A percentile compares a stretch with the other conserved stretches of the same genome.
These are phyloP conservation scores for Leucophora obtusa DNA, from an alignment of 2,888 invertebrate genomes.

Conservation along the genomic window DNA sequence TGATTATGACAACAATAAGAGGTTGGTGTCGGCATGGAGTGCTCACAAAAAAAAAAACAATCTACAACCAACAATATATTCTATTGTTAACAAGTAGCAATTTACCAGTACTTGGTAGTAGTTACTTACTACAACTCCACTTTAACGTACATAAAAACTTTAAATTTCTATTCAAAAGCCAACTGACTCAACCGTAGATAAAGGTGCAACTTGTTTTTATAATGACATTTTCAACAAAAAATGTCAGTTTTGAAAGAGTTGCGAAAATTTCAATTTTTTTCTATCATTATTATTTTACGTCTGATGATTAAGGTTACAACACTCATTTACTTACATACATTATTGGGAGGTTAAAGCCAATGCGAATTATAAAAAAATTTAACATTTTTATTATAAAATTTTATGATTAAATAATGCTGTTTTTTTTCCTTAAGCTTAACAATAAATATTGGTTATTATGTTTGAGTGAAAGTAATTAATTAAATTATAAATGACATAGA, in stretches of 20 bases:
- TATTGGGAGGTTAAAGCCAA: neutral
- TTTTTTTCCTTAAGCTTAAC: neutral
- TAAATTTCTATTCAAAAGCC: neutral
- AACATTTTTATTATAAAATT: neutral
- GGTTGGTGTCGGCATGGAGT: neutral
- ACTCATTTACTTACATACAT: neutral
- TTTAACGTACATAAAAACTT: neutral
- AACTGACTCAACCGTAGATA: neutral
- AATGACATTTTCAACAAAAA: slow-evolving; percentile 57
- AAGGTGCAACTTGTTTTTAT: slow-evolving; percentile 52
- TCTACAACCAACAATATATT: neutral
- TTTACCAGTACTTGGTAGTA: neutral
- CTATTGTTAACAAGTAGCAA: slow-evolving; percentile 5
- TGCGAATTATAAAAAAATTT: neutral
- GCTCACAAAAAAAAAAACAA: neutral
- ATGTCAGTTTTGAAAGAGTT: slow-evolving; percentile 60
- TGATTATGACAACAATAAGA: neutral
- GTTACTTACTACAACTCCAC: neutral
- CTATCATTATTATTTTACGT: neutral
- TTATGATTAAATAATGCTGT: neutral
- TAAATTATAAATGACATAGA: neutral
- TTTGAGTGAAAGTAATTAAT: neutral
- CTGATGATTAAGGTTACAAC: slow-evolving; percentile 3
- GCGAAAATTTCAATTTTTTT: slow-evolving; percentile 38
- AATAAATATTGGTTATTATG: too few relatives aligned